Evolutionary conservation across 2,888 invertebrate species (phyloP), one percentile per base, ranked within the genome.

Genomic region (Sminthurides aquaticus): DNA sequence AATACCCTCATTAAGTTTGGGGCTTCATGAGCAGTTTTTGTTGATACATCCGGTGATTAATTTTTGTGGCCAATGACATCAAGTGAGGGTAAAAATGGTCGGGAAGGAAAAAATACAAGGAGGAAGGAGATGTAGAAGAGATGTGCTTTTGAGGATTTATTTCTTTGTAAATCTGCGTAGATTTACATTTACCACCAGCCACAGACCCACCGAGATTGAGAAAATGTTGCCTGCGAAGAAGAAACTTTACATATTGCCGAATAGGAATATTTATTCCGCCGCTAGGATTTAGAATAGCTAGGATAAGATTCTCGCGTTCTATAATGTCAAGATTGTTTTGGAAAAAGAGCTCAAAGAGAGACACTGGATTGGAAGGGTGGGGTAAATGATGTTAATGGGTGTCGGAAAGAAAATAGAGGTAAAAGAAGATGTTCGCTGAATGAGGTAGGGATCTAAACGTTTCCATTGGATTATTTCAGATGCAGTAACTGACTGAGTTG

Each of bases 21-120:
- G 66, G 69, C 71, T 69, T 72, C 69, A 70, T 72, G 72, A 71
- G 59, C 69, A 72, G 65, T 74, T 71, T 74, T 74, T 74, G 71
- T 74, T 71, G 71, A 70, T 71, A 70, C 73, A 72, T 74, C 74
- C 74, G 74, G 74, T 74, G 74, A 74, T 74, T 74, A 74, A 73
- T 74, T 71, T 72, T 69, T 73, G 71, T 74, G 72, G 74, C 71
- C 74, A 74, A 74, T 74, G 74, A 74, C 74, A 74, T 72, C 70
- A 20, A 34, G n/a, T 26, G 20, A 71, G 69, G 67, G 67, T 72
- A 70, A 71, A 71, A 73, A 71, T 69, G 71, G 66, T 69, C 65
- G 68, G n/a, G 69, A 66, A 69, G 67, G 64, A 66, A 65, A 26
- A 49, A n/a, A 54, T 28, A 48, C 43, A 65, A 55, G 64, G 57